Evolutionary conservation across 1,140 invertebrate genomes (phyloP), one percentile per base, ranked within the genome.

Genomic region (Heliconius congener): DNA sequence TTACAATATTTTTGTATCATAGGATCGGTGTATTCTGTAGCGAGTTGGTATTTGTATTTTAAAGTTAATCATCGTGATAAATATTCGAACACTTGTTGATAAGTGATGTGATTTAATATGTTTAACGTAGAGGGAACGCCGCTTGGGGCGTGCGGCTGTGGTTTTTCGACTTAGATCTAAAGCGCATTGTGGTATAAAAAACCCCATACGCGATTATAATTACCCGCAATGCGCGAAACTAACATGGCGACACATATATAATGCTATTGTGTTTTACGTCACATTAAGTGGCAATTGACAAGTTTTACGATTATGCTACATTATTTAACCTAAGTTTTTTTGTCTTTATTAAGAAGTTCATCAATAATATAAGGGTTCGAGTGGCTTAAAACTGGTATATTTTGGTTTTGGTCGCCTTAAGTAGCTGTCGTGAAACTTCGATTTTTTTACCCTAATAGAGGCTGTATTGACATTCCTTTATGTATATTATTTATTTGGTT

Each of bases 1-100:
- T 86, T 90, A 88, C 86, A 88, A 91, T 93, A 94, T 94, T 94
- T 94, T 94, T 94, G 89, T 94, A 94, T 91, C 80, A 88, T 91
- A 92, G 92, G 90, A 86, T 94, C 85, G 85, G 88, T 94, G 91
- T 94, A 92, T 83, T 91, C 89, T 84, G 91, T 94, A 94, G 92
- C 78, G 82, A 86, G 87, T 91, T 92, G 90, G 88, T 94, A 90
- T 87, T 87, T 91, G 87, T 92, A 92, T 88, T 88, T 91, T 87
- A 87, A 89, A 87, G 83, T 87, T 85, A 83, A 84, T 85, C 87
- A 84, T 87, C 86, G 87, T 89, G 87, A 90, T 87, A 90, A 86
- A 80, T 86, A 84, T 79, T 81, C 79, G 82, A 85, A 87, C 84
- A 86, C 85, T 90, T 85, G 86, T 89, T 88, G 79, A 86, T 87